Conservation (phyloP, 2,113 vertebrate genomes). For the Acinonyx jubatus region DNA sequence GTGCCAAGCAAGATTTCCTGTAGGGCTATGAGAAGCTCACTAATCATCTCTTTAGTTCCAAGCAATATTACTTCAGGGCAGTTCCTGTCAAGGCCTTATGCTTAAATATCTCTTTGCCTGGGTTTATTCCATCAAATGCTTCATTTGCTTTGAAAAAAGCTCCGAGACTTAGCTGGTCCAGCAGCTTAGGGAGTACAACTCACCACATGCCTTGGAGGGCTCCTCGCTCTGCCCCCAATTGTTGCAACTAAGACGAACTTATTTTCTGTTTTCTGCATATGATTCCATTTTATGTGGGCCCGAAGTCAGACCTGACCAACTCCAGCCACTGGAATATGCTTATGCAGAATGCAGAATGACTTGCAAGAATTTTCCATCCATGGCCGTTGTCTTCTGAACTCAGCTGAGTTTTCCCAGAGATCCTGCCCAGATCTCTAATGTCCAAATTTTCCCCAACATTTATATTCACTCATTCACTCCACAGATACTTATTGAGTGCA, state of each 20-base stretch:
- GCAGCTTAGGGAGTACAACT: background rate
- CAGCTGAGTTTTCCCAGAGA: background rate
- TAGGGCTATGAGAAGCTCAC: constrained; percentile 46
- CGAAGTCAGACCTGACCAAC: background rate
- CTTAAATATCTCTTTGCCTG: constrained; percentile 56
- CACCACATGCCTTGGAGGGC: background rate
- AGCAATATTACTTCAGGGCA: constrained; percentile 54
- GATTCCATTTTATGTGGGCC: background rate
- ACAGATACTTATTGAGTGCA: background rate
- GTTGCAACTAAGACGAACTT: background rate
- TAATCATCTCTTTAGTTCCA: constrained; percentile 68
- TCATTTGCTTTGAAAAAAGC: constrained; percentile 45
- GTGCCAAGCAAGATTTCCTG: constrained; percentile 68
- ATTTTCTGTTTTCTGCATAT: background rate
- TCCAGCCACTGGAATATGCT: background rate
- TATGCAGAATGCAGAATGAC: background rate
- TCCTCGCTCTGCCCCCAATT: background rate
- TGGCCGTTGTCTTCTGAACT: constrained; percentile 32
- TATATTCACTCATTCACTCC: background rate
- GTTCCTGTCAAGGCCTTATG: constrained; percentile 57
- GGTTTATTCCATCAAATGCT: constrained; percentile 58
- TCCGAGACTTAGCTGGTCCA: background rate
- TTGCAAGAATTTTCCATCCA: background rate
- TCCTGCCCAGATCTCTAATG: background rate
- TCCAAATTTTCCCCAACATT: background rate